Evolutionary conservation across 1,140 invertebrate genomes (phyloP).

Genomic region (Bombus difficillimus): DNA sequence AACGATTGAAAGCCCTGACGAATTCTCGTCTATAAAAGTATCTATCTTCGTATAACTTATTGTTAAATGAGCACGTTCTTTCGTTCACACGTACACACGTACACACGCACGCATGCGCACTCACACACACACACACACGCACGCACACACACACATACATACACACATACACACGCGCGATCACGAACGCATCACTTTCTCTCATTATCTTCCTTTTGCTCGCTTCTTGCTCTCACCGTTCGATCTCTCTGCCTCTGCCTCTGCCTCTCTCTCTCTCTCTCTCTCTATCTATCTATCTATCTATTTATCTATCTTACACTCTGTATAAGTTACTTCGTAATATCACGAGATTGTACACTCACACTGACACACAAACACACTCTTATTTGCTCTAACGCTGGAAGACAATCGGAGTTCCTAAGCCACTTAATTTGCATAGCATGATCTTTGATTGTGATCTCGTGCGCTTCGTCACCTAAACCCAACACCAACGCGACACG

Average conservation of each 20-base stretch:
- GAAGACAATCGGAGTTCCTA: constrained; percentile 73
- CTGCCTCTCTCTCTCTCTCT: neutral
- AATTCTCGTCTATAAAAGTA: constrained; percentile 29
- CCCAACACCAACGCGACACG: neutral
- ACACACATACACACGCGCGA: no score
- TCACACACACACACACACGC: rapidly evolving
- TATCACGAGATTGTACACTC: neutral
- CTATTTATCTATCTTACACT: neutral
- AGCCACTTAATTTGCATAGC: constrained; percentile 50
- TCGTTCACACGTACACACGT: constrained; percentile 4
- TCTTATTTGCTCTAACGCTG: constrained; percentile 60
- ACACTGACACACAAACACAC: neutral
- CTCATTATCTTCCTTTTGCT: constrained; percentile 57
- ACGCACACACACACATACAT: neutral
- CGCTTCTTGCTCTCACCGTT: constrained; percentile 40
- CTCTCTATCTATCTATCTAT: neutral
- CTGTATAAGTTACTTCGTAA: no score
- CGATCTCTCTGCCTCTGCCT: neutral
- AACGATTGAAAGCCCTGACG: constrained; percentile 26
- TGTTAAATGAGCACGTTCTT: constrained; percentile 19
- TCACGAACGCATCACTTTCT: constrained; percentile 53
- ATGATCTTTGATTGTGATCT: constrained; percentile 43
- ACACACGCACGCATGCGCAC: neutral
- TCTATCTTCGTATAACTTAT: constrained; percentile 23
- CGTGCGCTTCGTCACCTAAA: constrained; percentile 18